Evolutionary conservation across 37 sponge, comb jelly and placozoan genomes (phyloP).

Genomic region (Tethya wilhelma): DNA sequence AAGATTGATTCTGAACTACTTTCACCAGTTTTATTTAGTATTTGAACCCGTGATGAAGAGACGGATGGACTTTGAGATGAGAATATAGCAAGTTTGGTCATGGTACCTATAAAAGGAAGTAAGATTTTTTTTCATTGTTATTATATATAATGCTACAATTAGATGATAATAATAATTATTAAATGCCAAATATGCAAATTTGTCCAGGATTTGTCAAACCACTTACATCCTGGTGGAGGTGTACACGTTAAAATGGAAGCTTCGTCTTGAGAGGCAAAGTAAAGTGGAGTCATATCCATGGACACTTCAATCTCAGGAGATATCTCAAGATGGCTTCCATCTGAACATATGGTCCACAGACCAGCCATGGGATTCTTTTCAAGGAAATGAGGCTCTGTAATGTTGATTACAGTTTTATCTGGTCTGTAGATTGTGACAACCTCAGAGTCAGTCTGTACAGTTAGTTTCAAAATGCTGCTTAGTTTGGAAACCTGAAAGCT

Average conservation of each 20-base stretch:
- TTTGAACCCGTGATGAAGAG: not conserved
- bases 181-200: no score
- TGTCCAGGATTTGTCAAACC: not conserved
- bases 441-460: not conserved
- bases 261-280: not conserved
- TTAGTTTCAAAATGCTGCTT: not conserved
- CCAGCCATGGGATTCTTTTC: not conserved
- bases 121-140: not conserved
- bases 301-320: not conserved
- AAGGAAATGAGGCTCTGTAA: not conserved
- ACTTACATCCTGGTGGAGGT: not conserved
- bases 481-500: not conserved
- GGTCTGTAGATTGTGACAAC: not conserved
- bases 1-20: not conserved
- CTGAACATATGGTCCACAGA: not conserved
- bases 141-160: not conserved
- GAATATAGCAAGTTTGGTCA: not conserved
- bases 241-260: not conserved
- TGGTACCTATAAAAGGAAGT: not conserved
- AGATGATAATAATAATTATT: no score
- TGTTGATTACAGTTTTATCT: not conserved
- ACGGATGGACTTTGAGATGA: not conserved
- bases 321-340: not conserved
- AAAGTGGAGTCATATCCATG: not conserved
- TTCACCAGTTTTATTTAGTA: not conserved